Evolutionary conservation across 1,140 invertebrate species (phyloP), one percentile per base, ranked within the genome.

Genomic region (Tetramorium simillimum): DNA sequence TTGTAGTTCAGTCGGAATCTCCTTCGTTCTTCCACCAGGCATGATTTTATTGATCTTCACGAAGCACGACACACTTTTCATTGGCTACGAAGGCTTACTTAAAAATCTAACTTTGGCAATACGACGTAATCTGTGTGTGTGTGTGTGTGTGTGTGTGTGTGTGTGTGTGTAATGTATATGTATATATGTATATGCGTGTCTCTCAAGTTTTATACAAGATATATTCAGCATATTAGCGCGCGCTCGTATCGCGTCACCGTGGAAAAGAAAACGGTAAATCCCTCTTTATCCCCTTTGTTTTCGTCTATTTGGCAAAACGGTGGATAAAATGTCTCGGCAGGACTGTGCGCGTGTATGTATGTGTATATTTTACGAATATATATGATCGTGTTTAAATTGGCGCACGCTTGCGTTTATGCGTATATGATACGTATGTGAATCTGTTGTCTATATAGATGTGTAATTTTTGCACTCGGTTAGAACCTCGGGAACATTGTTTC

Each of bases 21-120:
- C 43, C 65, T 49, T 60, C 21, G 46, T 75, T 21, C 49, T 4
- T 56, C 43, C 37, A 46, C 37, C 46, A 49, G 24, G 3, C 21
- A 60, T 46, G 24, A 88, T 88, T 46, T 84, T 70, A 73, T 75
- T 70, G 28, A 78, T 70, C 62, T 10, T 37, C 18, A n/a, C 46
- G 69, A 58, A 49, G 21, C 56, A 58, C 43, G 56, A 40, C 49
- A 56, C 14, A 37, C 56, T 81, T 65, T 28, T 72, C 88, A 69
- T 69, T 51, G 28, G 46, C 76, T 67, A 80, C 88, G 88, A 77
- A 91, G 90, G 87, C 90, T 88, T 85, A 90, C 89, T 92, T 92
- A 93, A 92, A 90, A 88, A 82, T 77, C 89, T 94, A 94, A 93
- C 92, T 94, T 94, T 94, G 93, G 93, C 93, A 94, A 94, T 93